These are phyloP conservation scores for Cynopterus brachyotis DNA, from an alignment of 2,113 vertebrate species.

Conservation along the genomic window DNA sequence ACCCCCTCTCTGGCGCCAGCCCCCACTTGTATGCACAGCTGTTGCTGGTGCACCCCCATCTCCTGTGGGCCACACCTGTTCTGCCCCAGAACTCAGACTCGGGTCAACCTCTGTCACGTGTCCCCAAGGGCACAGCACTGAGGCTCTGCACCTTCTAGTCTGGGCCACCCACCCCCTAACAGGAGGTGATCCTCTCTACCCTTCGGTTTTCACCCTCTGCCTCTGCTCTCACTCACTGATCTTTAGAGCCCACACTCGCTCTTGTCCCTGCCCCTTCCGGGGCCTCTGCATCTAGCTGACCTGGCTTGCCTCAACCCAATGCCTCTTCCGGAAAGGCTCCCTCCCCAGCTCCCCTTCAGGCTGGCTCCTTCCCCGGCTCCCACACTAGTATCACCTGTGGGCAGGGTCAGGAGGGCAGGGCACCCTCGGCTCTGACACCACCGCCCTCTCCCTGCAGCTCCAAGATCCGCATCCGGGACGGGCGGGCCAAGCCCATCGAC, in stretches of 20 bases:
- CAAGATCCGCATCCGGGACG: conserved; percentile 96
- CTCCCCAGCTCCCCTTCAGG: background rate
- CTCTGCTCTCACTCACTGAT: background rate
- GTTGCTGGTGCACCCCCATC: rapidly evolving
- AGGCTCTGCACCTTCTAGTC: background rate
- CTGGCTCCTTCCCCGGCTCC: background rate
- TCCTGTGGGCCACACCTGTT: rapidly evolving
- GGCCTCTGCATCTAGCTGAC: background rate
- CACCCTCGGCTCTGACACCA: rapidly evolving
- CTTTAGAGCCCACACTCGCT: background rate
- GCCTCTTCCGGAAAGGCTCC: background rate
- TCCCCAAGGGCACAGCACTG: background rate
- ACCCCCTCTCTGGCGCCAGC: too few relatives aligned
- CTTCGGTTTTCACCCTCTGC: background rate
- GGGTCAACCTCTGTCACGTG: rapidly evolving
- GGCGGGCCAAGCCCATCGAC: conserved; percentile 96
- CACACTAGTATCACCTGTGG: background rate
- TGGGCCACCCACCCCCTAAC: rapidly evolving
- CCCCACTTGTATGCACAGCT: rapidly evolving
- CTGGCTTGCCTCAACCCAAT: background rate
- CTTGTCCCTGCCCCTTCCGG: too few relatives aligned
- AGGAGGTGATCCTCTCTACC: background rate
- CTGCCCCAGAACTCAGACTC: background rate
- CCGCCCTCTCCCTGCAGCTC: conserved; percentile 83
- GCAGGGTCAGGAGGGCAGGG: background rate